Conservation (phyloP, 2,797 vertebrate genomes). For the Gymnothorax reevesii region DNA sequence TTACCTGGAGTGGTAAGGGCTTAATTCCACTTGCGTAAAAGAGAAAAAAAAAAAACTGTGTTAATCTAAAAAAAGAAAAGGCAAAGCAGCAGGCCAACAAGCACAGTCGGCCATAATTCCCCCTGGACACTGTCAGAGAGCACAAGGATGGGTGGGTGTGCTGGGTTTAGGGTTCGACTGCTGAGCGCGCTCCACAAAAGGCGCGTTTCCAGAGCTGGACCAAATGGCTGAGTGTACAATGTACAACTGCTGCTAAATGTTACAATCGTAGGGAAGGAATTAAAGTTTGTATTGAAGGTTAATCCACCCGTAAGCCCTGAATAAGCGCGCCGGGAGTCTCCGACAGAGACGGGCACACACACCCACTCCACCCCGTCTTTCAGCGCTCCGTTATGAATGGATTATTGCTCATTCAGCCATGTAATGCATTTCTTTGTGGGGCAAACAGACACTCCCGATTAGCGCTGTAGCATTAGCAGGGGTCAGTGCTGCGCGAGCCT, state of each 20-base stretch:
- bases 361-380: conserved; percentile 45
- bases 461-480: neutral
- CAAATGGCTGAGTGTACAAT: neutral
- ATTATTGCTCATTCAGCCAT: conserved; percentile 53
- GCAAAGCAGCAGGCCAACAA: neutral
- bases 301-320: conserved; percentile 45
- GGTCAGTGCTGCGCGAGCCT: neutral
- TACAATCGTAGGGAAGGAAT: conserved; percentile 26
- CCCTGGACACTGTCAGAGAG: neutral
- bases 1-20: too few species aligned
- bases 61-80: too few species aligned
- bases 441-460: conserved; percentile 40
- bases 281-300: conserved; percentile 43
- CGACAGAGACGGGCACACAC: conserved; percentile 24
- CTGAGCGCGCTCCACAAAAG: neutral
- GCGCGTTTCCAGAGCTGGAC: neutral
- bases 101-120: neutral
- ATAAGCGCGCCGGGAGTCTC: conserved; percentile 35
- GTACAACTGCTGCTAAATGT: conserved; percentile 19
- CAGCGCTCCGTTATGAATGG: conserved; percentile 48
- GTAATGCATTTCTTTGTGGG: conserved; percentile 50
- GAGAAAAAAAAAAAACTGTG: too few species aligned
- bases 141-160: neutral
- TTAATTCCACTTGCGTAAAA: too few species aligned
- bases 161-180: neutral